Conservation (phyloP, 2,888 invertebrate species). For the Pycnomerus fuliginosus region DNA sequence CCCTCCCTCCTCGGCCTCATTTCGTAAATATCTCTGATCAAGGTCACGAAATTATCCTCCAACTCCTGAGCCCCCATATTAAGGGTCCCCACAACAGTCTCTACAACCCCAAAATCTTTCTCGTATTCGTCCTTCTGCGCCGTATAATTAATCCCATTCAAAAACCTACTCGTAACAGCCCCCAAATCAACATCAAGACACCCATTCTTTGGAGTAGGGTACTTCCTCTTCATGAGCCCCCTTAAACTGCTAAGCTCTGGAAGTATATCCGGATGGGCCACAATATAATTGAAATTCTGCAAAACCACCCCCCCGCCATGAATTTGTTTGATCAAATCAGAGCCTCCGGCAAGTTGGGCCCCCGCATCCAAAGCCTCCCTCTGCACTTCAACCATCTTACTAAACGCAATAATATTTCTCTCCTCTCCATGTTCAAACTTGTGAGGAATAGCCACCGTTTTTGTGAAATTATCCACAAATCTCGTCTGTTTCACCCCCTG, state of each 20-base stretch:
- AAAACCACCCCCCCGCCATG: slow-evolving; percentile 69
- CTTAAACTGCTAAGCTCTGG: slow-evolving; percentile 73
- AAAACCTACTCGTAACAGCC: slow-evolving; percentile 63
- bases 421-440: slow-evolving; percentile 68
- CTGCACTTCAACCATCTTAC: slow-evolving; percentile 64
- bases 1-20: slow-evolving; percentile 68
- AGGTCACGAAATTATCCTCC: slow-evolving; percentile 68
- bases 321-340: slow-evolving; percentile 73
- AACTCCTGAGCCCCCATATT: slow-evolving; percentile 70
- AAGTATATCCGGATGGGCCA: slow-evolving; percentile 79
- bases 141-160: slow-evolving; percentile 69
- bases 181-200: slow-evolving; percentile 67
- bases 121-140: slow-evolving; percentile 68
- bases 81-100: slow-evolving; percentile 71
- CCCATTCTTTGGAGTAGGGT: slow-evolving; percentile 68
- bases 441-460: slow-evolving; percentile 67
- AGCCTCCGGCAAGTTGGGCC: slow-evolving; percentile 70
- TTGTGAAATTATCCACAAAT: slow-evolving; percentile 67
- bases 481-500: slow-evolving; percentile 69
- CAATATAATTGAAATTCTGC: slow-evolving; percentile 69
- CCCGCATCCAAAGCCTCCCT: slow-evolving; percentile 67
- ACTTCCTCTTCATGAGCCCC: slow-evolving; percentile 74
- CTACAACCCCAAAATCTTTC: slow-evolving; percentile 68
- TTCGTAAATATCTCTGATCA: slow-evolving; percentile 66
- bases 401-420: slow-evolving; percentile 72